Percentiles rank a stretch among this genome's conserved stretches.
phyloP scores from a whole-genome alignment of 2,113 vertebrate species.

The Vulpes vulpes region DNA sequence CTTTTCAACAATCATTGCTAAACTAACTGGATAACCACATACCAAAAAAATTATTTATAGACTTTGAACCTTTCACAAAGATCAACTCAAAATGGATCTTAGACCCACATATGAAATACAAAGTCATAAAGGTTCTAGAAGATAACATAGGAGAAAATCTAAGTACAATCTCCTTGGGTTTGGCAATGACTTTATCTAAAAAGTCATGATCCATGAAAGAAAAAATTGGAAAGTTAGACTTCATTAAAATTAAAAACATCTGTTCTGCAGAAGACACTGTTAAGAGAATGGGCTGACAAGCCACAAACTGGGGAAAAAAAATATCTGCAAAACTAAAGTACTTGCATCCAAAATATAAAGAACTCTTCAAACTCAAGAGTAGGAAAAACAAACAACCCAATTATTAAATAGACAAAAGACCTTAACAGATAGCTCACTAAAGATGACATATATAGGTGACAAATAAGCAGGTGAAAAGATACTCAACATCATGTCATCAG shows the following conservation, averaged over 20 bases:
- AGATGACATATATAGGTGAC: background rate
- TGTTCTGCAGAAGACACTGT: background rate
- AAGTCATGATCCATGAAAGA: background rate
- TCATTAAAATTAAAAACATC: background rate
- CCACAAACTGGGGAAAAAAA: background rate
- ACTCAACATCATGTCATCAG: background rate
- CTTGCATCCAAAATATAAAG: background rate
- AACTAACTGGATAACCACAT: background rate
- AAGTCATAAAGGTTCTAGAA: background rate
- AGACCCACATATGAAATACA: background rate
- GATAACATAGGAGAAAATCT: background rate
- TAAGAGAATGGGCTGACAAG: background rate
- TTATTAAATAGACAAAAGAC: background rate
- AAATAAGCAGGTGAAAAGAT: no score
- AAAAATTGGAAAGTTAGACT: background rate
- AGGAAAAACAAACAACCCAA: background rate
- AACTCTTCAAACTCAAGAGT: background rate
- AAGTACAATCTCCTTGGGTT: background rate
- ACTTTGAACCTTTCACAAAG: slow-evolving; percentile 12
- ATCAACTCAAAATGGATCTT: background rate
- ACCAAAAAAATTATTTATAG: background rate
- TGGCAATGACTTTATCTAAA: background rate
- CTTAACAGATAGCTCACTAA: background rate
- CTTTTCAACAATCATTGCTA: background rate
- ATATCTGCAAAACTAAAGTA: background rate